Evolutionary conservation across 2,888 invertebrate genomes (phyloP).

Genomic region (Stratiomys singularior): DNA sequence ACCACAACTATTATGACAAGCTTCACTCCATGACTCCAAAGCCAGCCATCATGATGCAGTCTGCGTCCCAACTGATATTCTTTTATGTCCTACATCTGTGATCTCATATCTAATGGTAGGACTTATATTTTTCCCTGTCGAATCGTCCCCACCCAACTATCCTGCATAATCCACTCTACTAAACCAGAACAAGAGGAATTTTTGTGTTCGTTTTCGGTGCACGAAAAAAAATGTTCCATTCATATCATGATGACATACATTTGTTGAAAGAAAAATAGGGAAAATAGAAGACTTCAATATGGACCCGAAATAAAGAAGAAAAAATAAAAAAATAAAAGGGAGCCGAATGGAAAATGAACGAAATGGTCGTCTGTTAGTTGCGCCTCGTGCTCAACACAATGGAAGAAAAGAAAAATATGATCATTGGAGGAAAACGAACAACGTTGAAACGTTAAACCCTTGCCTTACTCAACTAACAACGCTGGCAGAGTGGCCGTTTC

Average conservation of each 20-base stretch:
- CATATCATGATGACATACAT: slow-evolving; percentile 31
- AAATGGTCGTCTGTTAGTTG: background rate
- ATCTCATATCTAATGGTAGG: background rate
- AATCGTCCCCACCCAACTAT: background rate
- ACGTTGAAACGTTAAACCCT: too few relatives aligned
- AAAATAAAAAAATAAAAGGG: too few relatives aligned
- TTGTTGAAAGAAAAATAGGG: background rate
- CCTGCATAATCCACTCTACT: too few relatives aligned
- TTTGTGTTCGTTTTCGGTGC: background rate
- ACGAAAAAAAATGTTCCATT: background rate
- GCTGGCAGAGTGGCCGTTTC: too few relatives aligned
- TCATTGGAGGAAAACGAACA: background rate
- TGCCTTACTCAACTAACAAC: too few relatives aligned
- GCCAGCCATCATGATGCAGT: background rate
- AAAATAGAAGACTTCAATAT: background rate
- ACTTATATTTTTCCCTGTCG: slow-evolving; percentile 8
- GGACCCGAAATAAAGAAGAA: background rate
- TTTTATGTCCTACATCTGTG: slow-evolving; percentile 1
- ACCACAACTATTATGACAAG: background rate
- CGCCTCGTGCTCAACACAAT: background rate
- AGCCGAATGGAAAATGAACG: background rate
- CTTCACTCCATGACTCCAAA: background rate
- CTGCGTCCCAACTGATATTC: background rate
- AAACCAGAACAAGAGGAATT: too few relatives aligned
- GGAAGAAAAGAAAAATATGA: background rate